phyloP scores from a whole-genome alignment of 1,140 invertebrate species.

The Temnothorax nylanderi region DNA sequence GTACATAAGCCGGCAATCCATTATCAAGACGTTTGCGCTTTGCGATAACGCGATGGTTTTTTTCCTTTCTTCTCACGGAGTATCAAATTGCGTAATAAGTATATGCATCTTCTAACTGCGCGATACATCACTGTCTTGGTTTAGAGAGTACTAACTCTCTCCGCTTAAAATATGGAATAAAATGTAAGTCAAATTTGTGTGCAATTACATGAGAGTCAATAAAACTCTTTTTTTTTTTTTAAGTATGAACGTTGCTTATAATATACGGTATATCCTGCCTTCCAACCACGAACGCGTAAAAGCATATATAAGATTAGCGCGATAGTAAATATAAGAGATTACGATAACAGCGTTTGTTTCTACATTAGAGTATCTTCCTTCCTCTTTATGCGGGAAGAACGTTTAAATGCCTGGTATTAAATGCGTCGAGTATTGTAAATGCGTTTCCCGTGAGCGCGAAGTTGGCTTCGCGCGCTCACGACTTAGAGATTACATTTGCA shows the following conservation, averaged over 20 bases:
- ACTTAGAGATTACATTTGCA: constrained; percentile 35
- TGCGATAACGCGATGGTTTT: neutral
- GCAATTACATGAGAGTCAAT: constrained; percentile 25
- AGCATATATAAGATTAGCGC: constrained; percentile 18
- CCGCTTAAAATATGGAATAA: neutral
- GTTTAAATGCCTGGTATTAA: constrained; percentile 47
- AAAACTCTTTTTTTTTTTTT: constrained; percentile 12
- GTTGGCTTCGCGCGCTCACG: constrained; percentile 2
- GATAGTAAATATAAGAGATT: constrained; percentile 24
- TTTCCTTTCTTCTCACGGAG: neutral
- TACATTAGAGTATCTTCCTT: neutral
- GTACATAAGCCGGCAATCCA: constrained; percentile 13
- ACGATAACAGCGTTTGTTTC: constrained; percentile 19
- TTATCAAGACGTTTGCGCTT: neutral
- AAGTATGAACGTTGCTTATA: constrained; percentile 33
- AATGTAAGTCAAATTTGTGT: constrained; percentile 17
- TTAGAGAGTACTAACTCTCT: neutral
- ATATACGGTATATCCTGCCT: constrained; percentile 13
- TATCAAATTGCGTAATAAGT: neutral
- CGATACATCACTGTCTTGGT: neutral
- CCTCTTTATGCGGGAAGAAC: neutral
- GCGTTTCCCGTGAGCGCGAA: constrained; percentile 25
- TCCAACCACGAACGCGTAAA: constrained; percentile 19
- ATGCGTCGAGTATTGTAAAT: constrained; percentile 48
- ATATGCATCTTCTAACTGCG: neutral